These are phyloP conservation scores for Neogobius melanostomus DNA, from an alignment of 2,113 vertebrate genomes.

Conservation along the genomic window DNA sequence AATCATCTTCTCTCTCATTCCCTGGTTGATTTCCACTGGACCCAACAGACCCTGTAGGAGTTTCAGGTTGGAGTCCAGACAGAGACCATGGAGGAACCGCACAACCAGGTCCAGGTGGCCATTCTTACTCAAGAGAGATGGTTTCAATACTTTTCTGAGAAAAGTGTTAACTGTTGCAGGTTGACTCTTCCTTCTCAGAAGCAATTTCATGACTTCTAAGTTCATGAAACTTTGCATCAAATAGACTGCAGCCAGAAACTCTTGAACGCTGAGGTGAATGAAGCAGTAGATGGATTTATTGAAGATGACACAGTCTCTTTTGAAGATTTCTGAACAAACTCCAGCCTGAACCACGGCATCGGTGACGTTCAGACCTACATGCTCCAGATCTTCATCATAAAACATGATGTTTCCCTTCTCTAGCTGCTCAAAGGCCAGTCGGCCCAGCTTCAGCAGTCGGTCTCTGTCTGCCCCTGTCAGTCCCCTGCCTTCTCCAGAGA, in stretches of 20 bases:
- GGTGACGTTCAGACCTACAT: slow-evolving; percentile 29
- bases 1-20: not conserved
- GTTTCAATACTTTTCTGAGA: not conserved
- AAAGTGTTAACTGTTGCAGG: not conserved
- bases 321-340: slow-evolving; percentile 39
- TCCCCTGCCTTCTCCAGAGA: not conserved
- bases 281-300: slow-evolving; percentile 40
- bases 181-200: not conserved
- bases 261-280: slow-evolving; percentile 47
- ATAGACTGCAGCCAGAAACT: slow-evolving; percentile 40
- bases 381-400: slow-evolving; percentile 46
- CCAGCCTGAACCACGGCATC: slow-evolving; percentile 37
- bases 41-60: slow-evolving; percentile 1
- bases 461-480: not conserved
- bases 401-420: slow-evolving; percentile 34
- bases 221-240: not conserved
- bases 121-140: slow-evolving; percentile 2
- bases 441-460: slow-evolving; percentile 20
- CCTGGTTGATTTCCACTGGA: not conserved
- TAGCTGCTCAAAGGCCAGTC: slow-evolving; percentile 28
- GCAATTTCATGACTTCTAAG: not conserved
- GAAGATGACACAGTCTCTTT: slow-evolving; percentile 19
- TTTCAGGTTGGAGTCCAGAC: slow-evolving; percentile 2
- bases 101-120: slow-evolving; percentile 2
- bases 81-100: not conserved